Evolutionary conservation across 2,888 invertebrate genomes (phyloP).

Genomic region (Anaspis maculata): DNA sequence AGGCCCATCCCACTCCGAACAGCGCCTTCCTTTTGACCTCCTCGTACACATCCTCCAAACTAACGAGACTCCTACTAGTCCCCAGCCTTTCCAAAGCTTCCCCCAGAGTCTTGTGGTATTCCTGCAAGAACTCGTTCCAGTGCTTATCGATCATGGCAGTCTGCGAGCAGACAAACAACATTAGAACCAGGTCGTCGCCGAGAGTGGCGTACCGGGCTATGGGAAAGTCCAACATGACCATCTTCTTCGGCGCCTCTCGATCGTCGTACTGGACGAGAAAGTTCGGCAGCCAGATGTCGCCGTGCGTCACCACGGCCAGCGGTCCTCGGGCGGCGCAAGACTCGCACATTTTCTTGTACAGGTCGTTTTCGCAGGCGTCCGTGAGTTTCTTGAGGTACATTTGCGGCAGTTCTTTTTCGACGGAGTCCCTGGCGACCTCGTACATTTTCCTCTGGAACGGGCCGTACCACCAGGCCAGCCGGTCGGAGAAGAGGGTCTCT

Average conservation of each 20-base stretch:
- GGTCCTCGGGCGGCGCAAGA: neutral
- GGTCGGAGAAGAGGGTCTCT: neutral
- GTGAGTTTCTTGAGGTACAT: neutral
- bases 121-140: neutral
- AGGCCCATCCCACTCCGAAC: neutral
- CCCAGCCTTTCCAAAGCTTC: neutral
- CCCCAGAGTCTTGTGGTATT: neutral
- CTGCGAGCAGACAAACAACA: neutral
- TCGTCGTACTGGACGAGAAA: neutral
- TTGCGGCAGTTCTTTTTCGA: neutral
- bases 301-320: neutral
- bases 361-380: neutral
- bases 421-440: neutral
- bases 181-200: neutral
- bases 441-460: neutral
- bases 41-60: neutral
- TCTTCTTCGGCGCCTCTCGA: neutral
- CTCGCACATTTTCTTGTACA: neutral
- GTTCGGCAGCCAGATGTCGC: neutral
- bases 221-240: neutral
- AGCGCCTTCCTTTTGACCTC: neutral
- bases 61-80: neutral
- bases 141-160: neutral
- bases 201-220: neutral
- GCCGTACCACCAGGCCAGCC: neutral